These are phyloP conservation scores for Bostrychus sinensis DNA, from an alignment of 2,113 vertebrate species.

Conservation along the genomic window DNA sequence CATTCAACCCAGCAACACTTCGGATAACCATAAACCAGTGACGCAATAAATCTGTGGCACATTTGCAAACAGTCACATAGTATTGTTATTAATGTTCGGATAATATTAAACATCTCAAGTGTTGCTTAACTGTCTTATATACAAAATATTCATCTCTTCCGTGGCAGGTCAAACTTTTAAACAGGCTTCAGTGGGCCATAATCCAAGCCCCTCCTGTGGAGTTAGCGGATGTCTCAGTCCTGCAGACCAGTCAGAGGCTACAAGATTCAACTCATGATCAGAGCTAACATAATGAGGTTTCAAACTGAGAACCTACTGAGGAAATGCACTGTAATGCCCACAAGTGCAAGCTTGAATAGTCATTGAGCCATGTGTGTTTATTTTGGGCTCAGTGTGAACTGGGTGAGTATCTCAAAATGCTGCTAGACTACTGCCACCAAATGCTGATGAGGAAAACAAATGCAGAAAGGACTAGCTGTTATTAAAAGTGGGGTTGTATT, in stretches of 20 bases:
- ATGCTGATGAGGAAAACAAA: conserved; percentile 10
- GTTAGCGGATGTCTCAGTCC: conserved; percentile 41
- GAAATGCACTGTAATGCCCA: conserved; percentile 31
- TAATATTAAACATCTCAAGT: neutral
- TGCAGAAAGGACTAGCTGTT: conserved; percentile 1
- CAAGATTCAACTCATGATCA: conserved; percentile 50
- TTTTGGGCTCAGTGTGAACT: conserved; percentile 41
- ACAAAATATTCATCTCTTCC: conserved; percentile 1
- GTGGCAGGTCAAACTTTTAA: neutral
- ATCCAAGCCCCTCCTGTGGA: conserved; percentile 38
- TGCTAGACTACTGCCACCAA: conserved; percentile 23
- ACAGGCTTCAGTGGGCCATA: conserved; percentile 5
- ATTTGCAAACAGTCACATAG: conserved; percentile 4
- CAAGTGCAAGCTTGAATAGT: conserved; percentile 30
- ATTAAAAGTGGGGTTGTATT: neutral
- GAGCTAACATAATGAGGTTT: conserved; percentile 54
- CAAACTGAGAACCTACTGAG: conserved; percentile 33
- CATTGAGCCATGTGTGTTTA: conserved; percentile 39
- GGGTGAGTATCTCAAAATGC: conserved; percentile 23
- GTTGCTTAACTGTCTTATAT: neutral
- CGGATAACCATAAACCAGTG: neutral
- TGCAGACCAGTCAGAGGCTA: conserved; percentile 35
- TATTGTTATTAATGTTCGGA: conserved; percentile 2
- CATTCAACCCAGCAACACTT: neutral
- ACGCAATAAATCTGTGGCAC: neutral